phyloP scores from a whole-genome alignment of 2,113 vertebrate genomes.

The Atractosteus spatula region DNA sequence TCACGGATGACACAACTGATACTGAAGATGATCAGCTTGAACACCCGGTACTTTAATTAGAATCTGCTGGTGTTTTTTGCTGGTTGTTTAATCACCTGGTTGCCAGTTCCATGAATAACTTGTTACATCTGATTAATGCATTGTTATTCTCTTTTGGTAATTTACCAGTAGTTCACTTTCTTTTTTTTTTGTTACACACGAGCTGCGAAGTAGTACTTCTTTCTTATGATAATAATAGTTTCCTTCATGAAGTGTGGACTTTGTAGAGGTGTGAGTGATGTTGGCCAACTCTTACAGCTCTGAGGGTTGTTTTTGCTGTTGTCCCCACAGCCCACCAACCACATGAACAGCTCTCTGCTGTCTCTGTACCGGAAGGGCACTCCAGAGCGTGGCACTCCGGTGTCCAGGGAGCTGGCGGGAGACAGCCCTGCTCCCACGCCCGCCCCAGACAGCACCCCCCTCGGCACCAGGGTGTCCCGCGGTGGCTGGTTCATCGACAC shows the following conservation, averaged over 20 bases:
- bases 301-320: slow-evolving; percentile 12
- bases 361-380: slow-evolving; percentile 82
- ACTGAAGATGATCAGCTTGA: slow-evolving; percentile 66
- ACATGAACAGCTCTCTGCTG: slow-evolving; percentile 86
- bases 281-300: not conserved
- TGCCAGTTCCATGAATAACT: not conserved
- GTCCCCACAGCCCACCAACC: slow-evolving; percentile 72
- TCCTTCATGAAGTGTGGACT: not conserved
- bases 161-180: not conserved
- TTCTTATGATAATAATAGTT: not conserved
- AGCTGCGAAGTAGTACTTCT: not conserved
- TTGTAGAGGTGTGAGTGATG: too few species aligned
- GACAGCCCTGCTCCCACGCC: slow-evolving; percentile 20
- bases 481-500: slow-evolving; percentile 82
- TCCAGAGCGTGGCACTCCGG: slow-evolving; percentile 43
- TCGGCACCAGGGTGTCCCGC: slow-evolving; percentile 44
- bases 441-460: not conserved
- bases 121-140: not conserved
- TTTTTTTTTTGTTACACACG: not conserved
- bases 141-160: not conserved
- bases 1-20: slow-evolving; percentile 67
- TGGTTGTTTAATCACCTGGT: not conserved
- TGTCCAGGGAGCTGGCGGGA: slow-evolving; percentile 39
- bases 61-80: not conserved
- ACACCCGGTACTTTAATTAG: slow-evolving; percentile 62